These are phyloP conservation scores for Addax nasomaculatus DNA, from an alignment of 2,113 vertebrate species.

Conservation along the genomic window DNA sequence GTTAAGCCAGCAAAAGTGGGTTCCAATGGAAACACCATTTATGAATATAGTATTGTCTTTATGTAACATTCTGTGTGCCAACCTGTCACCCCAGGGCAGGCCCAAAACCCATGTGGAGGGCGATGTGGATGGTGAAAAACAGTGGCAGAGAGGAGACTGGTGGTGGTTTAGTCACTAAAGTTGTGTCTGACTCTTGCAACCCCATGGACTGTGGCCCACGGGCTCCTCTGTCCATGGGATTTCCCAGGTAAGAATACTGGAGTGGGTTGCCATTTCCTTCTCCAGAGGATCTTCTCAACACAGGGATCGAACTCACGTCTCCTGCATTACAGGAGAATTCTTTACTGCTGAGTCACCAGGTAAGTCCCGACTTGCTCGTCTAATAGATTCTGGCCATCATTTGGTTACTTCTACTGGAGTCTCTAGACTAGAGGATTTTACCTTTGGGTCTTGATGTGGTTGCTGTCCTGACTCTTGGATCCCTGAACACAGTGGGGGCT, in stretches of 20 bases:
- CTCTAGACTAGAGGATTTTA: background rate
- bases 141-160: background rate
- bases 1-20: background rate
- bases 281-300: background rate
- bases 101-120: background rate
- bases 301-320: fast-evolving
- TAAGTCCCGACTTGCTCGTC: background rate
- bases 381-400: background rate
- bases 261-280: background rate
- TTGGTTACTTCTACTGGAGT: background rate
- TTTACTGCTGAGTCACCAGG: background rate
- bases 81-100: background rate
- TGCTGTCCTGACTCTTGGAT: background rate
- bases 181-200: background rate
- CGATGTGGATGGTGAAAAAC: background rate
- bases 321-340: background rate
- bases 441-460: background rate
- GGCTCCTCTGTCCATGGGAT: background rate
- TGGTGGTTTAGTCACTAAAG: background rate
- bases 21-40: background rate
- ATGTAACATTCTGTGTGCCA: background rate
- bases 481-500: background rate
- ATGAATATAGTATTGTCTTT: background rate
- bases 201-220: background rate
- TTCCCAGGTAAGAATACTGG: background rate